Base-by-base conservation (phyloP, 1,140 invertebrate species). In the Lordiphosa stackelbergi region DNA sequence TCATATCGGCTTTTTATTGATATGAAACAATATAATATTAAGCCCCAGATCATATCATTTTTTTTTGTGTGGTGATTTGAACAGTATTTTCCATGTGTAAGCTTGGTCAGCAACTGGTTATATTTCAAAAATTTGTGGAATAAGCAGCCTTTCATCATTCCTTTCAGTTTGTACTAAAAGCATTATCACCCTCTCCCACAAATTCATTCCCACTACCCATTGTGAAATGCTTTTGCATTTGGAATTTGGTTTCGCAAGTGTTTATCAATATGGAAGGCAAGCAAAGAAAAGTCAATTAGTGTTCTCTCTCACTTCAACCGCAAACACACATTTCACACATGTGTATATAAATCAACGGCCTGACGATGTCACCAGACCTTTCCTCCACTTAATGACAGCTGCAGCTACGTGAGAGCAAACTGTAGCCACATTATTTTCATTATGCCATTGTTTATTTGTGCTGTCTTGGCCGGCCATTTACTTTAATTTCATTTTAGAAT, bases 391-490 rank as follows among this genome's bases (percentile, higher is more conserved):
- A 79, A 81, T 81, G 75, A 79, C 75, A 81, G 62, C 71, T 81
- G 71, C 75, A 79, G 75, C 49, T 22, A 43, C 16, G 48, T 42
- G 28, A 62, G 65, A 45, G 28, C 69, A 79, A 70, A 74, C 61
- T 74, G 70, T 81, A 64, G 68, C 75, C 75, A 79, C 75, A 79
- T 61, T 79, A 74, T 79, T 79, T 79, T 79, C 75, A 75, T 79
- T 75, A 79, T 61, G 69, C 45, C 62, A 51, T 73, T 72, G 73
- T 66, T 63, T 68, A 51, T 57, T 41, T 73, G 53, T 37, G 31
- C 9, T 36, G 28, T 58, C 60, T 61, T 68, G 46, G 8, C 42
- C 19, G 35, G 55, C 47, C 43, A 54, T 64, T 53, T 55, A 53
- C 54, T 64, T 75, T 66, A 54, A 61, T 19, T 73, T 69, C 47